A percentile compares a stretch with the other conserved stretches of the same genome.
These are phyloP conservation scores for Phyllostomus hastatus DNA, from an alignment of 2,113 vertebrate genomes.

Conservation along the genomic window DNA sequence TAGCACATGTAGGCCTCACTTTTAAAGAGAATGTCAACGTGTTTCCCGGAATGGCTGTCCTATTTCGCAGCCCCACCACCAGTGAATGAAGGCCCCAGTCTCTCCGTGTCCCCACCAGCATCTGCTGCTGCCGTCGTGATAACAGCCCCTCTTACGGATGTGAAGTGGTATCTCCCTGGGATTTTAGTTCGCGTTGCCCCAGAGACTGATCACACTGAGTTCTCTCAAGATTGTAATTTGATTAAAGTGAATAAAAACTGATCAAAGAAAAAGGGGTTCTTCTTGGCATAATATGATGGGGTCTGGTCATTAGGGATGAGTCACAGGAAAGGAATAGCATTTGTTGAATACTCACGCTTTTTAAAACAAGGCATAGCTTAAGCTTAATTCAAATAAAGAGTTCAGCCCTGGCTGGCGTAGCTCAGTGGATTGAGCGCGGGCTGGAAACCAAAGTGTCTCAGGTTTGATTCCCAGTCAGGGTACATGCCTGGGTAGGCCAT, in stretches of 20 bases:
- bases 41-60: not conserved
- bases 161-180: not conserved
- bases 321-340: not conserved
- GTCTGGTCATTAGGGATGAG: not conserved
- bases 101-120: not conserved
- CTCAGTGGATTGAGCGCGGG: too few species aligned
- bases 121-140: not conserved
- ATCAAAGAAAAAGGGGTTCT: not conserved
- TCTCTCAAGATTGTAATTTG: not conserved
- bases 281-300: not conserved
- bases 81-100: not conserved
- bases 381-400: not conserved
- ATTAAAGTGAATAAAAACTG: not conserved
- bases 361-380: not conserved
- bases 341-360: not conserved
- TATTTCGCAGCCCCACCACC: not conserved
- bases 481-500: too few species aligned
- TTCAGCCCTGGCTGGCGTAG: not conserved
- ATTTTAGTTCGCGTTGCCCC: not conserved
- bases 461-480: too few species aligned
- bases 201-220: not conserved
- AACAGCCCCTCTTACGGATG: not conserved
- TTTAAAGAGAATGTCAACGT: not conserved
- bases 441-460: too few species aligned
- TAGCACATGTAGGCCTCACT: not conserved